Percentiles rank a stretch among this genome's conserved stretches.
Conservation (phyloP, 2,888 invertebrate species). For the Leucania comma region DNA sequence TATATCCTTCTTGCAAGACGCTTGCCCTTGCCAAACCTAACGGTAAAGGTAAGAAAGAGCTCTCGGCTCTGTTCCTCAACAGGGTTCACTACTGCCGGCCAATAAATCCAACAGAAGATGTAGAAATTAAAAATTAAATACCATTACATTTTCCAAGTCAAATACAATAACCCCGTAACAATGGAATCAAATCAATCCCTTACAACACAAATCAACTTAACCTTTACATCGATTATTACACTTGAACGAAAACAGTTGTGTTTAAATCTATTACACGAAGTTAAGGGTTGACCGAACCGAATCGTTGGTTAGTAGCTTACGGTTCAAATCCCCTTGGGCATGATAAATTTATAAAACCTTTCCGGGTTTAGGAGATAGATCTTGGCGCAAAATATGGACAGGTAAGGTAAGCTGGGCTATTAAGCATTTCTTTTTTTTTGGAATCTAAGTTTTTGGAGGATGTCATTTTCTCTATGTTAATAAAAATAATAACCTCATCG, state of each 20-base stretch:
- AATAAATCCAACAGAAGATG: too few relatives aligned
- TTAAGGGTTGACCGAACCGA: conserved; percentile 46
- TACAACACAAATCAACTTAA: conserved; percentile 21
- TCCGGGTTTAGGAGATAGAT: conserved; percentile 40
- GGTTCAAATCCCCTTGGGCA: conserved; percentile 44
- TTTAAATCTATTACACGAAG: conserved; percentile 50
- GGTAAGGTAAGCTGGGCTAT: background rate
- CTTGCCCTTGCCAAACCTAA: too few relatives aligned
- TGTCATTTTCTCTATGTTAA: too few relatives aligned
- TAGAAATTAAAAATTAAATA: too few relatives aligned
- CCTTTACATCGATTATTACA: conserved; percentile 23
- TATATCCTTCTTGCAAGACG: too few relatives aligned
- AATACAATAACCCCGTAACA: background rate
- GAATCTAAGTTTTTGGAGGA: too few relatives aligned
- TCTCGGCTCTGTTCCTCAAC: too few relatives aligned
- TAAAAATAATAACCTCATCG: too few relatives aligned
- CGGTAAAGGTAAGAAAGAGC: too few relatives aligned
- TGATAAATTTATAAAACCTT: conserved; percentile 55
- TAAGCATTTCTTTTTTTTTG: too few relatives aligned
- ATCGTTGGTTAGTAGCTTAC: conserved; percentile 43
- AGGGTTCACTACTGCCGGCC: too few relatives aligned
- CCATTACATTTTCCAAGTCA: too few relatives aligned
- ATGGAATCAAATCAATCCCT: conserved; percentile 14
- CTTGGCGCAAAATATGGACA: conserved; percentile 11
- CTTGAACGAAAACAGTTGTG: conserved; percentile 32